Percentiles rank a stretch among this genome's conserved stretches.
These are phyloP conservation scores for Drosophila auraria DNA, from an alignment of 1,140 invertebrate species.

Conservation along the genomic window DNA sequence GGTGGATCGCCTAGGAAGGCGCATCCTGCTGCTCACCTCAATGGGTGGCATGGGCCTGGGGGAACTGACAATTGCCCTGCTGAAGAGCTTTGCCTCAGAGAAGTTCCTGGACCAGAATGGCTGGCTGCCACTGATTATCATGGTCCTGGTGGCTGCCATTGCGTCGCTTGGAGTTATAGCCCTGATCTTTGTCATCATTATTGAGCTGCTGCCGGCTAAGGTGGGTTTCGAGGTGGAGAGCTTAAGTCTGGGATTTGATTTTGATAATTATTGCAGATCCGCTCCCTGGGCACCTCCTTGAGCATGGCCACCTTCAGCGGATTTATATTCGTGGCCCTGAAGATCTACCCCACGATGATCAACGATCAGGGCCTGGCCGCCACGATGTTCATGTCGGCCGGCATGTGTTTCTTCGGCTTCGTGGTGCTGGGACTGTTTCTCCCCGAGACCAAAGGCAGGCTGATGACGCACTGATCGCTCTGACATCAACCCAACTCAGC, in stretches of 20 bases:
- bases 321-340: slow-evolving; percentile 70
- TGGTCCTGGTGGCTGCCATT: slow-evolving; percentile 60
- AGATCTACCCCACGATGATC: slow-evolving; percentile 73
- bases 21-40: slow-evolving; percentile 61
- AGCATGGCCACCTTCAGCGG: slow-evolving; percentile 70
- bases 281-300: slow-evolving; percentile 69
- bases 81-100: slow-evolving; percentile 26
- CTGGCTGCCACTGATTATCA: slow-evolving; percentile 65
- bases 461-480: slow-evolving; percentile 61
- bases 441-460: slow-evolving; percentile 76
- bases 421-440: slow-evolving; percentile 69
- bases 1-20: slow-evolving; percentile 68
- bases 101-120: slow-evolving; percentile 49
- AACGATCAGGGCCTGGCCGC: slow-evolving; percentile 54
- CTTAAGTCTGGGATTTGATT: neutral
- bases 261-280: slow-evolving; percentile 49
- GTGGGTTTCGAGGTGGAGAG: slow-evolving; percentile 30
- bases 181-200: slow-evolving; percentile 63
- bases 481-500: slow-evolving; percentile 25
- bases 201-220: slow-evolving; percentile 67
- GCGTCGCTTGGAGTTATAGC: slow-evolving; percentile 62
- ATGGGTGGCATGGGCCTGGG: slow-evolving; percentile 64
- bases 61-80: slow-evolving; percentile 49
- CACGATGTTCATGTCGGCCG: slow-evolving; percentile 70
- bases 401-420: slow-evolving; percentile 63